A percentile compares a stretch with the other conserved stretches of the same genome.
Evolutionary conservation across 2,888 invertebrate species (phyloP).

Genomic region (Apodemia mormo): DNA sequence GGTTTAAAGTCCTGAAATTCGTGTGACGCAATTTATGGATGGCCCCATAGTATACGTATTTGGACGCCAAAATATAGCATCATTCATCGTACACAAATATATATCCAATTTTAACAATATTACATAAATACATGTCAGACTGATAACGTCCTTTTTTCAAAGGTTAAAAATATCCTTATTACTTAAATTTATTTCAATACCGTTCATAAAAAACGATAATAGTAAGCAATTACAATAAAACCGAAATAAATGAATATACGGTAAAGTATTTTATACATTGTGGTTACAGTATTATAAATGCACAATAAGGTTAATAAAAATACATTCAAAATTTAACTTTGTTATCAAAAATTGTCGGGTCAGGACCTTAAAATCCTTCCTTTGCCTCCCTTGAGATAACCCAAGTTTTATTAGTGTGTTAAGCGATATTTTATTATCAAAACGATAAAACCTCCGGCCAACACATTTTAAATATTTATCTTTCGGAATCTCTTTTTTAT

Average conservation of each 20-base stretch:
- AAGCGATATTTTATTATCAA: slow-evolving; percentile 72
- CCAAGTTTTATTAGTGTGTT: slow-evolving; percentile 61
- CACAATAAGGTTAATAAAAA: neutral
- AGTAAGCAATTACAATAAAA: neutral
- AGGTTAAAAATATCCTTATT: too few species aligned
- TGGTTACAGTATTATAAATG: neutral
- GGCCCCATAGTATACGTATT: too few species aligned
- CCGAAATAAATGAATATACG: neutral
- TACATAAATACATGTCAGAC: too few species aligned
- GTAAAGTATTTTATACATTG: neutral
- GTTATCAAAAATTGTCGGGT: slow-evolving; percentile 27
- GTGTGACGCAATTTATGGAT: too few species aligned
- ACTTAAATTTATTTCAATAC: neutral
- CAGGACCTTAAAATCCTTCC: slow-evolving; percentile 33
- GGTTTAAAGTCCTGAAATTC: too few species aligned
- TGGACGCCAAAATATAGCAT: too few species aligned
- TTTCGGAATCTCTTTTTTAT: slow-evolving; percentile 64
- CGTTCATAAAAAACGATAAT: neutral
- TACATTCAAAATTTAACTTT: slow-evolving; percentile 15
- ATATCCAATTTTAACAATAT: too few species aligned
- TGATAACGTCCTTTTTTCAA: too few species aligned
- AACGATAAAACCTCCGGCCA: slow-evolving; percentile 58
- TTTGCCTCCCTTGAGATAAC: slow-evolving; percentile 57
- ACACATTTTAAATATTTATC: slow-evolving; percentile 56
- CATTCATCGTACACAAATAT: too few species aligned